Conservation (phyloP, 2,888 invertebrate species). For the Tenthredo amoena region DNA sequence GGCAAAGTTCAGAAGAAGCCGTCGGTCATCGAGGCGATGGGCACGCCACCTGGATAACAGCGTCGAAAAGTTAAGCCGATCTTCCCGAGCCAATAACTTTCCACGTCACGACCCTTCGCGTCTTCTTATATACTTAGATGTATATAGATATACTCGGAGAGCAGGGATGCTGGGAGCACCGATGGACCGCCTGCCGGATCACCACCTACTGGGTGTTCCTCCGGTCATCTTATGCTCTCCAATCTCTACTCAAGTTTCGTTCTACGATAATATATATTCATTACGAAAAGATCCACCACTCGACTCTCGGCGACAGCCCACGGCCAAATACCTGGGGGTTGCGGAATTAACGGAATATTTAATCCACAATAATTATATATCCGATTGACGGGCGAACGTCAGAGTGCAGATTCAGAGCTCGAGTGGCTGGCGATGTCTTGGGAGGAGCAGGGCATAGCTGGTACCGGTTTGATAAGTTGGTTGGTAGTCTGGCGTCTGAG, state of each 20-base stretch:
- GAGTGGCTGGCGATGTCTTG: slow-evolving; percentile 40
- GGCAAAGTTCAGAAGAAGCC: slow-evolving; percentile 52
- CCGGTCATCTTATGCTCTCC: slow-evolving; percentile 42
- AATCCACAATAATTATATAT: slow-evolving; percentile 45
- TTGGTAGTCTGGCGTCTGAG: neutral
- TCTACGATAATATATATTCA: slow-evolving; percentile 39
- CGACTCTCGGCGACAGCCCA: slow-evolving; percentile 27
- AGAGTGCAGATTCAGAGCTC: slow-evolving; percentile 47
- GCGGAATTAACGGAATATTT: slow-evolving; percentile 44
- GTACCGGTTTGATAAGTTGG: slow-evolving; percentile 50
- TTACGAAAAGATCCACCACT: slow-evolving; percentile 25
- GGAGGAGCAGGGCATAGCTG: slow-evolving; percentile 44
- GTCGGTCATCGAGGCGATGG: slow-evolving; percentile 51
- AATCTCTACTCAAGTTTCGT: slow-evolving; percentile 31
- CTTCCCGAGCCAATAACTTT: slow-evolving; percentile 50
- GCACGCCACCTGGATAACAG: slow-evolving; percentile 51
- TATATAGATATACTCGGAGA: slow-evolving; percentile 36
- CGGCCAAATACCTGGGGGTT: slow-evolving; percentile 29
- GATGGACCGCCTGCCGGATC: slow-evolving; percentile 46
- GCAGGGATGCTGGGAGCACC: slow-evolving; percentile 34
- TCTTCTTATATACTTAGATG: slow-evolving; percentile 42
- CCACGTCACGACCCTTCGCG: slow-evolving; percentile 52
- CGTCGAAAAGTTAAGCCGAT: slow-evolving; percentile 53
- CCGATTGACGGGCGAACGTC: slow-evolving; percentile 48
- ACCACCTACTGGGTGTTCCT: slow-evolving; percentile 51